These are phyloP conservation scores for Chrysomela aeneicollis DNA, from an alignment of 2,888 invertebrate species.

Conservation along the genomic window DNA sequence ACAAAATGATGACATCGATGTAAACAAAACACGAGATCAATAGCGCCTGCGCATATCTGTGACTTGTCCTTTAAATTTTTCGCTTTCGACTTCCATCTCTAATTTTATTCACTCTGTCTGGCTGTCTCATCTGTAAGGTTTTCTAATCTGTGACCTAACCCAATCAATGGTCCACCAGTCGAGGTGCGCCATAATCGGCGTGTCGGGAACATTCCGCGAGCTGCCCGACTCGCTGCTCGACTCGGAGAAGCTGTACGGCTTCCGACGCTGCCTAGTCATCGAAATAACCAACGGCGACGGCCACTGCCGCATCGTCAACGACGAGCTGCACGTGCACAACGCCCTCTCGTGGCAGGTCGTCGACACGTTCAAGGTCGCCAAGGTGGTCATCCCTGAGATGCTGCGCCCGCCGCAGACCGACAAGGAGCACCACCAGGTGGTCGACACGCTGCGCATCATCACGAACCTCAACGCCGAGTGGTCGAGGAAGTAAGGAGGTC, in stretches of 20 bases:
- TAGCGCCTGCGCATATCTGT: no score
- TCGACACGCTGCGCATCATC: constrained; percentile 48
- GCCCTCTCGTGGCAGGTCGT: constrained; percentile 49
- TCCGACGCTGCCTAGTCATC: constrained; percentile 68
- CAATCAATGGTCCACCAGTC: constrained; percentile 39
- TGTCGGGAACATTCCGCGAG: constrained; percentile 73
- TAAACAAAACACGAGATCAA: no score
- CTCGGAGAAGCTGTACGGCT: constrained; percentile 63
- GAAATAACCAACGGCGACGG: constrained; percentile 61
- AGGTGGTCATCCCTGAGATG: constrained; percentile 32
- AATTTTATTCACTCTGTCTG: no score
- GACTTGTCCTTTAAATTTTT: no score
- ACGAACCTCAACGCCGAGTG: constrained; percentile 54
- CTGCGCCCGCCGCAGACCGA: constrained; percentile 44
- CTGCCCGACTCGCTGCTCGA: constrained; percentile 59
- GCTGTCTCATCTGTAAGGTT: no score
- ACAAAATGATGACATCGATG: no score
- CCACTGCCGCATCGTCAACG: constrained; percentile 73
- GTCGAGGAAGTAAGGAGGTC: constrained; percentile 53
- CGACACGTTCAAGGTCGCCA: constrained; percentile 49
- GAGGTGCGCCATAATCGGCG: constrained; percentile 64
- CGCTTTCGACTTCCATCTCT: no score
- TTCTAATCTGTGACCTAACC: no score
- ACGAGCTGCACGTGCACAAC: constrained; percentile 70
- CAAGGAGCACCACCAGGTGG: constrained; percentile 50